Percentiles rank a stretch among this genome's conserved stretches.
Evolutionary conservation across 1,140 invertebrate genomes (phyloP).

Genomic region (Megalopta genalis): DNA sequence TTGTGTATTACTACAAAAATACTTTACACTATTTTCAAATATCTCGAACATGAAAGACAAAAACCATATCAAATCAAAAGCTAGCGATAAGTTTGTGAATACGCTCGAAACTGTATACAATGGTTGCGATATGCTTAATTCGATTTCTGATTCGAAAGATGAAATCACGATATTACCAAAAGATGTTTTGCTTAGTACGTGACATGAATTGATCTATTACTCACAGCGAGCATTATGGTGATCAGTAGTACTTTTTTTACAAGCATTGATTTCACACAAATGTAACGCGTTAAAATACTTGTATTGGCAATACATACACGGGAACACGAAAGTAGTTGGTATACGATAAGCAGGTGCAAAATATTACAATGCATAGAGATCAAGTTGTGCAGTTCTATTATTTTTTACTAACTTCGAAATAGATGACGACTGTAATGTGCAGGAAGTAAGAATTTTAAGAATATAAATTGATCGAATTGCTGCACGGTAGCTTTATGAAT

Average conservation of each 20-base stretch:
- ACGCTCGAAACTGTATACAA: not conserved
- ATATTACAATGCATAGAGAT: conserved; percentile 3
- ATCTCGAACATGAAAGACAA: no score
- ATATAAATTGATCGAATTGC: conserved; percentile 22
- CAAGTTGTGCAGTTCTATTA: conserved; percentile 6
- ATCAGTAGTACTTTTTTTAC: not conserved
- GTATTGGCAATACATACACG: conserved; percentile 24
- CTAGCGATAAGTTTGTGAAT: conserved; percentile 6
- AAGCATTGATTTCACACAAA: not conserved
- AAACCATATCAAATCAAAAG: conserved; percentile 27
- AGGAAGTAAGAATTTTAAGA: conserved; percentile 2
- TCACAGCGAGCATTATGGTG: not conserved
- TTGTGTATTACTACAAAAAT: not conserved
- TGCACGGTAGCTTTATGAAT: conserved; percentile 24
- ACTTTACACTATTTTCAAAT: not conserved
- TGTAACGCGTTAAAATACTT: not conserved
- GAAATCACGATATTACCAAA: not conserved
- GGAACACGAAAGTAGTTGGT: conserved; percentile 44
- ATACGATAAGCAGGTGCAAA: conserved; percentile 35
- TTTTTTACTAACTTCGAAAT: conserved; percentile 18
- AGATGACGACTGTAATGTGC: conserved; percentile 14
- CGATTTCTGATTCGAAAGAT: no score
- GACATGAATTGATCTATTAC: not conserved
- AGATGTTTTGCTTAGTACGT: not conserved
- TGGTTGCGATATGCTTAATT: not conserved